Conservation (phyloP, 2,113 vertebrate genomes). For the Eudyptes chrysolophus region DNA sequence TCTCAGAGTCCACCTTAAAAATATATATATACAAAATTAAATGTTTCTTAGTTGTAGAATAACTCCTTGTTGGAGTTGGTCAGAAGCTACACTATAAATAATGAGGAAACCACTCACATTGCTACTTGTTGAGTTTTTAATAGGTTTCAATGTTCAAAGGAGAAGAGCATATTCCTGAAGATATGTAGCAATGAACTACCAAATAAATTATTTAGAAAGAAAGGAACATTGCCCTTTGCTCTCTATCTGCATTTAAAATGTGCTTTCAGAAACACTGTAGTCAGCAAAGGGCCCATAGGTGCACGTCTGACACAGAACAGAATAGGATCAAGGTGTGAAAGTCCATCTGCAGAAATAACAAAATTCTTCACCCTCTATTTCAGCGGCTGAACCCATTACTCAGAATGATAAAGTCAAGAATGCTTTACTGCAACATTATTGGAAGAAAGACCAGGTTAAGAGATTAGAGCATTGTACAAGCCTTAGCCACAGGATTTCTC, state of each 20-base stretch:
- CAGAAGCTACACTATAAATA: neutral
- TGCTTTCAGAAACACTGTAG: neutral
- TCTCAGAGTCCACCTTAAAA: neutral
- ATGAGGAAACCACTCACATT: neutral
- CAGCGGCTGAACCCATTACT: neutral
- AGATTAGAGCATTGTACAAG: neutral
- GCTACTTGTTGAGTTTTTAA: neutral
- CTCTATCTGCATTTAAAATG: neutral
- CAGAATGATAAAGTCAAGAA: neutral
- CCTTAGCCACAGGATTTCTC: neutral
- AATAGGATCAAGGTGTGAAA: neutral
- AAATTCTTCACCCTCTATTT: neutral
- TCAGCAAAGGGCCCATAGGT: neutral
- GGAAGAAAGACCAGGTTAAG: neutral
- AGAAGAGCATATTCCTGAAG: neutral
- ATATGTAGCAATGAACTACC: neutral
- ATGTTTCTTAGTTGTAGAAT: neutral
- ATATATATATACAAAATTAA: neutral
- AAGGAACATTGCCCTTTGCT: neutral
- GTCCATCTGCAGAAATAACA: neutral
- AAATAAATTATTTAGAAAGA: neutral
- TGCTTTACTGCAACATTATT: neutral
- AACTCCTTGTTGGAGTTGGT: neutral
- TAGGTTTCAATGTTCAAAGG: neutral
- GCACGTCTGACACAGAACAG: accelerated